Conservation (phyloP, 2,888 invertebrate species). For the Papilio protenor region DNA sequence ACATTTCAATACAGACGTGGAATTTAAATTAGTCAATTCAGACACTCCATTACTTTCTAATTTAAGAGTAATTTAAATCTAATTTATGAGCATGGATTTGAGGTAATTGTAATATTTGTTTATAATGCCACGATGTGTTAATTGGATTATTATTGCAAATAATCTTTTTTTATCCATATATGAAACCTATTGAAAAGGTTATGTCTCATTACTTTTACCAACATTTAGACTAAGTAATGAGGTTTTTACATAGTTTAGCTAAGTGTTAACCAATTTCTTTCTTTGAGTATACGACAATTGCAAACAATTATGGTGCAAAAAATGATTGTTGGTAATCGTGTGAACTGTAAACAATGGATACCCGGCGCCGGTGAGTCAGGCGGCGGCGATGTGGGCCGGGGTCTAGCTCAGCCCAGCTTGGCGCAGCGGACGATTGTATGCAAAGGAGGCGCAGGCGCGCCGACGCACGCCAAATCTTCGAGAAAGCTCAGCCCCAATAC, state of each 20-base stretch:
- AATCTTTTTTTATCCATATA: not conserved
- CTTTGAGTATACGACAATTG: constrained; percentile 14
- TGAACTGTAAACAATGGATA: constrained; percentile 37
- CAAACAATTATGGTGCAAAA: constrained; percentile 25
- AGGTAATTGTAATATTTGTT: not conserved
- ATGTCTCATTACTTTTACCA: not conserved
- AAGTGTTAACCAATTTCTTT: constrained; percentile 22
- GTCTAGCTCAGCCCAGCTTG: constrained; percentile 57
- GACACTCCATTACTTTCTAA: constrained; percentile 43
- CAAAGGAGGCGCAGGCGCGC: constrained; percentile 79
- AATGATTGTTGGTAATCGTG: constrained; percentile 27
- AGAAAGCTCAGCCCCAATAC: constrained; percentile 60
- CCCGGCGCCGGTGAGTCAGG: constrained; percentile 71
- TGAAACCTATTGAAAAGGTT: not conserved
- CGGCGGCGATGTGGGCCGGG: constrained; percentile 75
- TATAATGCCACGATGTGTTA: not conserved
- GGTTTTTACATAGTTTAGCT: not conserved
- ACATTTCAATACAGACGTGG: constrained; percentile 66
- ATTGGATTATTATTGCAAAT: not conserved
- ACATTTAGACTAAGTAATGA: not conserved
- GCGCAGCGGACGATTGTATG: constrained; percentile 77
- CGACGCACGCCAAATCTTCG: constrained; percentile 62
- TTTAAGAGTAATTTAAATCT: constrained; percentile 5
- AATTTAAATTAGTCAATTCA: constrained; percentile 50
- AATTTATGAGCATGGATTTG: not conserved